Evolutionary conservation across 2,113 vertebrate species (phyloP).

Genomic region (Noctilio leporinus): DNA sequence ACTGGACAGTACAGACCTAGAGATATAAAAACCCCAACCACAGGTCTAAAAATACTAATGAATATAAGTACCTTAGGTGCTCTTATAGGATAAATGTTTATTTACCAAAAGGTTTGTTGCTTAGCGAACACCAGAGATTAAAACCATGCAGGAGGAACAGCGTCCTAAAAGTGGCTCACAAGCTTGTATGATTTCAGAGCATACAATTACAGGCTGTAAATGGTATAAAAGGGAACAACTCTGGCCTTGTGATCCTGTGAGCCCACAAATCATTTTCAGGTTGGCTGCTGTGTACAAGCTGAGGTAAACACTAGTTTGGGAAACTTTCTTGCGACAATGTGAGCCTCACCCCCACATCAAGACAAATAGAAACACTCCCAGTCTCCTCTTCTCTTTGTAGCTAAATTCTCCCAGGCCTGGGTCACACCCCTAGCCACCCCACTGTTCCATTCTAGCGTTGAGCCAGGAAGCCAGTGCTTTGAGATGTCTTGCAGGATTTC

Average conservation of each 20-base stretch:
- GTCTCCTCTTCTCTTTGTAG: not conserved
- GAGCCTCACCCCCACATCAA: not conserved
- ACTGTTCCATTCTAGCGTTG: slow-evolving; percentile 14
- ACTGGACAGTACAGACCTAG: not conserved
- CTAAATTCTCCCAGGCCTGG: slow-evolving; percentile 18
- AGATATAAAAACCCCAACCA: slow-evolving; percentile 18
- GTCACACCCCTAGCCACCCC: not conserved
- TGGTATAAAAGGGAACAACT: not conserved
- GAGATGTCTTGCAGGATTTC: slow-evolving; percentile 67
- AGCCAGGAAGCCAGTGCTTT: slow-evolving; percentile 61
- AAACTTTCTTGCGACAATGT: slow-evolving; percentile 25
- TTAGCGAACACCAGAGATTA: slow-evolving; percentile 26
- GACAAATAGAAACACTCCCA: not conserved
- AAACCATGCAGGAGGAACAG: slow-evolving; percentile 14
- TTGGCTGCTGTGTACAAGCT: not conserved
- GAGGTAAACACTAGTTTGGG: slow-evolving; percentile 15
- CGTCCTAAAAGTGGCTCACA: slow-evolving; percentile 26
- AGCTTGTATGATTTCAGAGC: not conserved
- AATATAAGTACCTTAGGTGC: not conserved
- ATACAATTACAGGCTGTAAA: slow-evolving; percentile 27
- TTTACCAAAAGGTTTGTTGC: not conserved
- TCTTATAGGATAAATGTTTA: slow-evolving; percentile 5
- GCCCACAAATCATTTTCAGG: slow-evolving; percentile 30
- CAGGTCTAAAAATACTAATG: slow-evolving; percentile 26
- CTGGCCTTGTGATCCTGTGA: slow-evolving; percentile 21